Evolutionary conservation across 2,888 invertebrate species (phyloP).

Genomic region (Drosophila antonietae): DNA sequence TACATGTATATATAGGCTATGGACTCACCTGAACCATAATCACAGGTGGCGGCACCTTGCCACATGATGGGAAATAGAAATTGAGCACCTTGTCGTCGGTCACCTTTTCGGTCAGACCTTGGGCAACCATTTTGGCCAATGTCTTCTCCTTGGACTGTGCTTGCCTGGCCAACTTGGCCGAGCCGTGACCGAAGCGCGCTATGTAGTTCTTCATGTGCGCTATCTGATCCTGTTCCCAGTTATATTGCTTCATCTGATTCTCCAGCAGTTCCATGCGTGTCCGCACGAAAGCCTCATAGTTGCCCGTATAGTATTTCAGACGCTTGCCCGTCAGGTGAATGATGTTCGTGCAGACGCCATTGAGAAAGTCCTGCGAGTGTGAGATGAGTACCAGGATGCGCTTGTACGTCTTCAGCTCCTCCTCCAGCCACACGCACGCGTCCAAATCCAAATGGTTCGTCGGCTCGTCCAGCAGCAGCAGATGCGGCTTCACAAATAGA

Average conservation of each 20-base stretch:
- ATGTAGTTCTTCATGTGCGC: slow-evolving; percentile 99
- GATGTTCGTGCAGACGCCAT: slow-evolving; percentile 98
- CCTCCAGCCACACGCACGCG: slow-evolving; percentile 99
- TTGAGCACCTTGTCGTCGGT: slow-evolving; percentile 94
- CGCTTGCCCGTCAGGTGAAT: slow-evolving; percentile 97
- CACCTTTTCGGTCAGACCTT: slow-evolving; percentile 98
- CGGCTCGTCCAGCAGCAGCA: slow-evolving; percentile 98
- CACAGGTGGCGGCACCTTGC: slow-evolving; percentile 98
- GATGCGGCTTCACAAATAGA: slow-evolving; percentile 98
- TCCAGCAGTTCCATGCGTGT: slow-evolving; percentile 97
- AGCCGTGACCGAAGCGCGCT: slow-evolving; percentile 99
- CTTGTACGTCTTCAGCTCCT: slow-evolving; percentile 98
- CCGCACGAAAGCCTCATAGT: slow-evolving; percentile 98
- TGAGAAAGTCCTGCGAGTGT: slow-evolving; percentile 99
- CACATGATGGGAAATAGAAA: slow-evolving; percentile 98
- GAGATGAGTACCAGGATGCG: slow-evolving; percentile 98
- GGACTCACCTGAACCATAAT: slow-evolving; percentile 96
- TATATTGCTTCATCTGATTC: slow-evolving; percentile 99
- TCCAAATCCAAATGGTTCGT: slow-evolving; percentile 99
- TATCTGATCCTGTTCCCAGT: slow-evolving; percentile 99
- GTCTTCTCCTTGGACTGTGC: slow-evolving; percentile 99
- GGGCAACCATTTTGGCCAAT: slow-evolving; percentile 99
- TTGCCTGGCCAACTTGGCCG: slow-evolving; percentile 98
- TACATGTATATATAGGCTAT: no score
- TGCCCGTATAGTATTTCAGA: slow-evolving; percentile 97